Evolutionary conservation across 2,113 vertebrate genomes (phyloP), one percentile per base, ranked within the genome.

Genomic region (Aegithalos caudatus): DNA sequence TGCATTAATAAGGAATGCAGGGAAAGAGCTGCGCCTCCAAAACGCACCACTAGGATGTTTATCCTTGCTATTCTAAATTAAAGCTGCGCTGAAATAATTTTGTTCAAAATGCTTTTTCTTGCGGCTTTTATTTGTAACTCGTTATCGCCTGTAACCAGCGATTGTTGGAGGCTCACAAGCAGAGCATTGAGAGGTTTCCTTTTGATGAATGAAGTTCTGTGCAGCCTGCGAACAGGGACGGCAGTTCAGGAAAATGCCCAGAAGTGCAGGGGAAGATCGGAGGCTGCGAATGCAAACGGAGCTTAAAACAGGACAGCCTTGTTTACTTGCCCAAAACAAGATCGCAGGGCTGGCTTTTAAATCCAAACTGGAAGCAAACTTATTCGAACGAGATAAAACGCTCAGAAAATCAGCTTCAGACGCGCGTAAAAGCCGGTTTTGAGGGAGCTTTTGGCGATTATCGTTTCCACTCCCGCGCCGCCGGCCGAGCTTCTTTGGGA

Each of bases 201-300:
- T 86, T 35, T 28, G 90, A 66, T 97, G 93, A 98, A 97, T 91
- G 94, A 90, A 92, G 91, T 93, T 83, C 95, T 95, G 96, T 97
- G 86, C 90, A 88, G 97, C 50, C 84, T 70, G 96, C 56, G 44
- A 69, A 40, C 84, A 58, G 85, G 72, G 62, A 21, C 38, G 21
- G 37, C 57, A 67, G 54, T 51, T 44, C 70, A 74, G 33, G 31
- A 60, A 77, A 81, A 82, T 3, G 73, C 70, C 60, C 45, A 50
- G 20, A 88, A 90, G 70, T 0, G 70, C 72, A 35, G 64, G 64
- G 85, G 50, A 87, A 88, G 81, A 66, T 76, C 62, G 50, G 69
- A 48, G 81, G 14, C 82, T 61, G 82, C 48, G 45, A 81, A 58
- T 1, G 44, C 64, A 79, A 88, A 16, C n/a, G 14, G 28, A 62